Evolutionary conservation across 2,888 invertebrate species (phyloP), one percentile per base, ranked within the genome.

Genomic region (Aproaerema taeniolella): DNA sequence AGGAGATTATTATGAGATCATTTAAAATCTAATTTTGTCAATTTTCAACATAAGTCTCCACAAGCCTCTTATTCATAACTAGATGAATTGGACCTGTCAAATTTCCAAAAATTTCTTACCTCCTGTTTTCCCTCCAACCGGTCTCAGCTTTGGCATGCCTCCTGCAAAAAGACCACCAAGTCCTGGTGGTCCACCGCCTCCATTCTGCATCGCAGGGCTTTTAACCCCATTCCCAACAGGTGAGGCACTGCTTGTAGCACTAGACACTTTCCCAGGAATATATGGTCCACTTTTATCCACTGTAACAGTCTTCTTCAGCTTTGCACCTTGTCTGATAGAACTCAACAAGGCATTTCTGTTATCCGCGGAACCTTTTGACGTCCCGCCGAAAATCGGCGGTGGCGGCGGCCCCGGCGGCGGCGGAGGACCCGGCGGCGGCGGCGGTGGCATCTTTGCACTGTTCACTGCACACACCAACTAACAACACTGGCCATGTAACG

Each of bases 271-370:
- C 77, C 95, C 94, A 54, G 91, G 85, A 52, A 95, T 82, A 35
- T 89, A 71, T 0, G 97, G 97, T 37, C 90, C 92, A 89, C 97
- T 97, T 77, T 95, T 94, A 70, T 97, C 97, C 58, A 93, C 92
- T n/a, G 96, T 96, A 0, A 92, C 91, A 38, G 95, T 89, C 80
- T 96, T 96, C 74, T 94, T 96, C 50, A 97, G 81, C 58, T 89
- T 89, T 37, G 92, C 81, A 41, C 96, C 97, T 70, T 92, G 92
- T 57, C 95, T 91, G 58, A 97, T 97, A 8, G 95, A 94, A 61
- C 91, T 91, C 30, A 97, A 82, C 42, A 97, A 83, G 32, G 93
- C 91, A 58, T 89, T 89, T 61, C 95, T 87, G 43, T 88, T 87
- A 55, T 91, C 90, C n/a, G 88, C 78, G 0, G 80, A 69, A 39